These are phyloP conservation scores for Odontophorus gujanensis DNA, from an alignment of 2,113 vertebrate species.

Conservation along the genomic window DNA sequence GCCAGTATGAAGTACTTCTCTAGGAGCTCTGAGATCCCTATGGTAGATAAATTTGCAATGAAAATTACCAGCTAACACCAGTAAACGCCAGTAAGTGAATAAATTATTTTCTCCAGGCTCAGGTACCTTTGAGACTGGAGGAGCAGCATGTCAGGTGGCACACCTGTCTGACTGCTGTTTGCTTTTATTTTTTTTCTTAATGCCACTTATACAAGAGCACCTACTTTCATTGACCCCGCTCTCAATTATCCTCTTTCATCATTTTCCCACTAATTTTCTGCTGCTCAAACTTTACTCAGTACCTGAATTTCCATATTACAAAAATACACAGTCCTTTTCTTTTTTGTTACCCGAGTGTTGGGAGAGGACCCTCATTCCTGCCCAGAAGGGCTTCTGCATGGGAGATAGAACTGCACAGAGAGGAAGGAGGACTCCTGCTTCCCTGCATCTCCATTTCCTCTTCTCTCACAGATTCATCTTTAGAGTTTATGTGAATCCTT, in stretches of 20 bases:
- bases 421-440: background rate
- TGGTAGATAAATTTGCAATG: background rate
- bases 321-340: too few species aligned
- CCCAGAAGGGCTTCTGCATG: background rate
- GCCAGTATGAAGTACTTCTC: background rate
- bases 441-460: background rate
- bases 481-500: background rate
- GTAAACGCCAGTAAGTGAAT: background rate
- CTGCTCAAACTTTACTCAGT: background rate
- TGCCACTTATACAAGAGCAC: background rate
- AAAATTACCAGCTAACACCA: background rate
- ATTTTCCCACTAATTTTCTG: background rate
- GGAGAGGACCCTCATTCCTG: background rate
- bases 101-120: background rate
- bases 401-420: background rate
- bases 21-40: background rate
- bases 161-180: background rate
- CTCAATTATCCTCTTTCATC: background rate
- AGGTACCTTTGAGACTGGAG: background rate
- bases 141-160: background rate
- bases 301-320: too few species aligned
- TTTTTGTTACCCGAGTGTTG: background rate
- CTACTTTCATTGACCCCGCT: background rate
- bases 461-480: background rate
- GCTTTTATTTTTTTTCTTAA: background rate